phyloP scores from a whole-genome alignment of 2,797 vertebrate species.

The Sebastes paucispinis region DNA sequence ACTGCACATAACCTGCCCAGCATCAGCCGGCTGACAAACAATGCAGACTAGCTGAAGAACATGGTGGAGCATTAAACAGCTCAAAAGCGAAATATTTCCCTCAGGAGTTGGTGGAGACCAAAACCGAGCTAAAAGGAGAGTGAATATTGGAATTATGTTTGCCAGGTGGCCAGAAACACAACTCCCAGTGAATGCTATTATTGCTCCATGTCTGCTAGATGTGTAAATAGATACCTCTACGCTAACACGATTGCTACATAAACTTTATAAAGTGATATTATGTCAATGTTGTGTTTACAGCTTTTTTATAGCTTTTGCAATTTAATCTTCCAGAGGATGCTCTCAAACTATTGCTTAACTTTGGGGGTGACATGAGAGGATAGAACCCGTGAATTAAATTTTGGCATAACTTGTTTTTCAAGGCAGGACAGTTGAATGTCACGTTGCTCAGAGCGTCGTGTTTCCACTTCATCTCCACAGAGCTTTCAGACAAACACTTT shows the following conservation, averaged over 20 bases:
- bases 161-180: background rate
- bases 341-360: constrained; percentile 53
- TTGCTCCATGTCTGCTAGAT: background rate
- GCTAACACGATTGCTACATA: background rate
- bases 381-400: constrained; percentile 61
- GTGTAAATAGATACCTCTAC: background rate
- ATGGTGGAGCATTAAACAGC: background rate
- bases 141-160: background rate
- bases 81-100: fast-evolving
- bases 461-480: constrained; percentile 34
- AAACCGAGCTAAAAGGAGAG: background rate
- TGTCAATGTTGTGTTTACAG: background rate
- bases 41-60: background rate
- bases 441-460: constrained; percentile 12
- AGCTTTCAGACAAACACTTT: constrained; percentile 40
- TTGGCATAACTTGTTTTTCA: constrained; percentile 42
- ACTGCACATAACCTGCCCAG: background rate
- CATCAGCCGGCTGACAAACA: background rate
- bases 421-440: constrained; percentile 55
- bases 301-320: background rate
- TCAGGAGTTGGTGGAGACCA: background rate
- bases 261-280: background rate
- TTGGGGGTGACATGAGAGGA: constrained; percentile 41
- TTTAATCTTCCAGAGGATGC: constrained; percentile 58
- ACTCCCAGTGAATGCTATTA: background rate